Evolutionary conservation across 2,888 invertebrate species (phyloP), one percentile per base, ranked within the genome.

Genomic region (Drosophila suboccidentalis): DNA sequence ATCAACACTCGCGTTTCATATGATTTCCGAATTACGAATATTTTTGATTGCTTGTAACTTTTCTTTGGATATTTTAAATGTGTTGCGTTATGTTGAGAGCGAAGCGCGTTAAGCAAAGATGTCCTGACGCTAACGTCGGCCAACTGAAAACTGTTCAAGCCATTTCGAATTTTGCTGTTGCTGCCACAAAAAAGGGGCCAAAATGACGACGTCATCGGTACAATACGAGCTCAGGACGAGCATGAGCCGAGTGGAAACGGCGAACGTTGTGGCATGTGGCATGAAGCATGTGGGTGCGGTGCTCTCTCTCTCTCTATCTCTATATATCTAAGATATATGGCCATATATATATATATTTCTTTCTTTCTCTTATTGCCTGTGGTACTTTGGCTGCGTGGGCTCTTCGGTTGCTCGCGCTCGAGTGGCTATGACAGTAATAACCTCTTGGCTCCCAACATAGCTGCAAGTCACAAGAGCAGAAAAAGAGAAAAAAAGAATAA

Each of bases 381-480:
- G 58, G 58, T 29, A 13, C 54, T 50, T 34, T 44, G 34, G 54
- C 74, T 69, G 79, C 76, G 74, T 79, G 79, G 77, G 70, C 70
- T 74, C 84, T 68, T 82, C 53, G 60, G 62, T 66, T 75, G 61
- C 75, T 71, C 64, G 69, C 71, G 80, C 83, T 86, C 78, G 73
- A 73, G 68, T 74, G 82, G 74, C 74, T 77, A 70, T 79, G 87
- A 87, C 87, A 83, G 87, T 87, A 84, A 83, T 87, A 83, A 77
- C 83, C 84, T 83, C 87, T 87, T 84, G 75, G 85, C 69, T 72
- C 71, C 85, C 84, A 80, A 43, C 78, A 75, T 75, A 71, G 68
- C 75, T 72, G 54, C 61, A 36, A 59, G 58, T 49, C 64, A 67
- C 59, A 69, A 63, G 57, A 53, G 53, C 55, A 43, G 49, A 49